A percentile compares a stretch with the other conserved stretches of the same genome.
phyloP scores from a whole-genome alignment of 2,888 invertebrate genomes.

The Clitarchus hookeri region DNA sequence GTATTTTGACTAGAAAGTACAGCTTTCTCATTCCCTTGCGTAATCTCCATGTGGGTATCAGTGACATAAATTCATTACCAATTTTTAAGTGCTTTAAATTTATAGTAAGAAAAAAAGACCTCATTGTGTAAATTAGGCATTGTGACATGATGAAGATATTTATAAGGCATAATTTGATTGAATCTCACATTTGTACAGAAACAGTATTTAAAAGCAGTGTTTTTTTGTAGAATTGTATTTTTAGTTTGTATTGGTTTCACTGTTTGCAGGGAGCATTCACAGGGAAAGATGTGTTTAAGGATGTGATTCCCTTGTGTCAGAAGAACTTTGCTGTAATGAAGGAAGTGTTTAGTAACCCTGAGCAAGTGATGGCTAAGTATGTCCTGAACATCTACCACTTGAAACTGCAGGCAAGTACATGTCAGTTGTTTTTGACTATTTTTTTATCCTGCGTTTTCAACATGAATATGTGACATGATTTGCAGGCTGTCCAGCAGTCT shows the following conservation, averaged over 20 bases:
- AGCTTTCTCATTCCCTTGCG: no score
- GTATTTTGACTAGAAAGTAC: no score
- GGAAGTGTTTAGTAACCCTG: constrained; percentile 92
- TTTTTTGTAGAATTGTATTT: neutral
- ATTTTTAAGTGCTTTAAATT: no score
- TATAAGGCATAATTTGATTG: neutral
- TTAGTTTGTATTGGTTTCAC: neutral
- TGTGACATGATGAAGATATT: no score
- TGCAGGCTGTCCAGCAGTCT: no score
- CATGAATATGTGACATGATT: no score
- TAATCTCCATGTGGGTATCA: no score
- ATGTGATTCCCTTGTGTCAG: constrained; percentile 87
- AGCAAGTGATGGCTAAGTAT: constrained; percentile 97
- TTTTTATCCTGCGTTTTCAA: no score
- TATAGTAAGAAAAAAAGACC: no score
- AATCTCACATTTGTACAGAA: constrained; percentile 28
- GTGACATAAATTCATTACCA: no score
- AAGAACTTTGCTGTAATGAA: constrained; percentile 82
- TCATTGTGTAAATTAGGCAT: no score
- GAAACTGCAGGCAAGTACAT: constrained; percentile 66
- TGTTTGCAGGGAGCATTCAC: constrained; percentile 73
- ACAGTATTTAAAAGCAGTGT: neutral
- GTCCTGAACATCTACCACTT: constrained; percentile 93
- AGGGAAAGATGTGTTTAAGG: constrained; percentile 87
- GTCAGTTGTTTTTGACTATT: no score